phyloP scores from a whole-genome alignment of 2,888 invertebrate species.

The Lepidocyrtinus sp. region DNA sequence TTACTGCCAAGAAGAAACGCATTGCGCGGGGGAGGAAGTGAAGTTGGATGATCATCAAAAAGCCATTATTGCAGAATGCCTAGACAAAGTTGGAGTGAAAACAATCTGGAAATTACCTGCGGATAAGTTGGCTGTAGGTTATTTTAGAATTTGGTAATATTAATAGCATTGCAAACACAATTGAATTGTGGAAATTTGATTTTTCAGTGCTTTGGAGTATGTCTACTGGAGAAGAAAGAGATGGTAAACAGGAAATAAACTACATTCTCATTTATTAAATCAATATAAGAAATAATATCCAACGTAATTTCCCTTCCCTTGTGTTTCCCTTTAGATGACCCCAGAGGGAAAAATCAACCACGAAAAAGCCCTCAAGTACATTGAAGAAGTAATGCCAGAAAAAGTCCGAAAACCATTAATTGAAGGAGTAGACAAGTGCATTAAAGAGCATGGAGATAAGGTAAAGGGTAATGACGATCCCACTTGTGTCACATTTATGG shows the following conservation, averaged over 20 bases:
- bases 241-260: constrained; percentile 50
- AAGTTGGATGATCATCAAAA: constrained; percentile 61
- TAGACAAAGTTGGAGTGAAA: constrained; percentile 60
- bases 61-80: constrained; percentile 59
- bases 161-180: neutral
- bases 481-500: constrained; percentile 58
- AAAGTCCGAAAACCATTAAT: constrained; percentile 59
- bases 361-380: constrained; percentile 63
- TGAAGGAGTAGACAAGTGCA: constrained; percentile 66
- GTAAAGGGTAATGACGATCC: constrained; percentile 53
- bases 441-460: constrained; percentile 65
- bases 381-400: constrained; percentile 64
- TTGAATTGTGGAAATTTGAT: constrained; percentile 5
- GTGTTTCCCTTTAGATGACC: constrained; percentile 48
- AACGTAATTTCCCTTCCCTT: neutral
- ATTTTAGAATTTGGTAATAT: neutral
- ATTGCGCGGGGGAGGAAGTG: constrained; percentile 60
- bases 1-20: constrained; percentile 61
- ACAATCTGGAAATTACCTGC: constrained; percentile 64
- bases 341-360: constrained; percentile 66
- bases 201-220: constrained; percentile 64
- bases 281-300: neutral
- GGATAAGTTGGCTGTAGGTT: constrained; percentile 57
- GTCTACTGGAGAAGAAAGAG: constrained; percentile 63
- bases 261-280: neutral